Percentiles rank a stretch among this genome's conserved stretches.
These are phyloP conservation scores for Yponomeuta evonymella DNA, from an alignment of 2,888 invertebrate genomes.

Conservation along the genomic window DNA sequence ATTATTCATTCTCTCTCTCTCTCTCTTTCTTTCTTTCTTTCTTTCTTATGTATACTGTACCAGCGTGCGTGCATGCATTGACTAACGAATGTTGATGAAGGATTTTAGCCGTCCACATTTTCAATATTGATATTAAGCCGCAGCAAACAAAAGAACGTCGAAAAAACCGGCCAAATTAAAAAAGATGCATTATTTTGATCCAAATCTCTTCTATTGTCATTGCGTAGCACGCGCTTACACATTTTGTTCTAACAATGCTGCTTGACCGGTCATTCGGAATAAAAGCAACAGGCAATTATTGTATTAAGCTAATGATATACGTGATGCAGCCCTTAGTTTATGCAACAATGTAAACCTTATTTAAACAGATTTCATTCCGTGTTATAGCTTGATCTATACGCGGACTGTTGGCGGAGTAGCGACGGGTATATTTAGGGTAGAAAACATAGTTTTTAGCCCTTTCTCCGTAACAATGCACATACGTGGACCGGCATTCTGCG, in stretches of 20 bases:
- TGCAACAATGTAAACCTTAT: background rate
- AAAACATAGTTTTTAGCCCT: background rate
- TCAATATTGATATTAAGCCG: background rate
- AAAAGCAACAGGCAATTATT: constrained; percentile 43
- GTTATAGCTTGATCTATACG: background rate
- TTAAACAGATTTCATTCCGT: background rate
- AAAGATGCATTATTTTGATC: background rate
- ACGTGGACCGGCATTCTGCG: background rate
- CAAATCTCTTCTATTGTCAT: background rate
- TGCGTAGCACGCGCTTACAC: background rate
- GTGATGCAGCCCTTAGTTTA: constrained; percentile 18
- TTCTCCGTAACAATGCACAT: background rate
- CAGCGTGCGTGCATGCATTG: too few species aligned
- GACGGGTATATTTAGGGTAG: background rate
- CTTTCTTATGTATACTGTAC: too few species aligned
- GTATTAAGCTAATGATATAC: constrained; percentile 61
- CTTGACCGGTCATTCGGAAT: constrained; percentile 11
- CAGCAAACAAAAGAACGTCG: background rate
- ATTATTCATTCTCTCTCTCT: too few species aligned
- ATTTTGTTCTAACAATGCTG: background rate
- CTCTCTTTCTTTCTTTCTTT: too few species aligned
- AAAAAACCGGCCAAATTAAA: background rate
- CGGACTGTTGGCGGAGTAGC: background rate
- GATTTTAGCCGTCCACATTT: background rate
- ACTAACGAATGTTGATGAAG: too few species aligned